Conservation (phyloP, 2,797 vertebrate genomes). For the Prionace glauca region DNA sequence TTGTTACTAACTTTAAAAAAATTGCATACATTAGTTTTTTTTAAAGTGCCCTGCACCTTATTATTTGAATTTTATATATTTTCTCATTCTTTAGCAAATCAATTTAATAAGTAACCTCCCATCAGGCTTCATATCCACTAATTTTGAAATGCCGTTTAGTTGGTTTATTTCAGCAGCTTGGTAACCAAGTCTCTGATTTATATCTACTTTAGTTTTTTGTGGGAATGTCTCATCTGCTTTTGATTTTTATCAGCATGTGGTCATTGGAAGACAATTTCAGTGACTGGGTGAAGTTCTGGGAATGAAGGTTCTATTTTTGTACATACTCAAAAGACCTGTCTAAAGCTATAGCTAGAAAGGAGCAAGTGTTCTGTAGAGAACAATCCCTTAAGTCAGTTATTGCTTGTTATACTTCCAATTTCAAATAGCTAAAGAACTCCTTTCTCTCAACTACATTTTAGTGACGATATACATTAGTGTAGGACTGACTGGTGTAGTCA, state of each 20-base stretch:
- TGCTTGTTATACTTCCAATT: background rate
- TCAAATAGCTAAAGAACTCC: background rate
- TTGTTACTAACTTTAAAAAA: background rate
- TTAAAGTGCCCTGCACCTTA: background rate
- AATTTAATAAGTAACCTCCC: background rate
- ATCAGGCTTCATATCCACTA: background rate
- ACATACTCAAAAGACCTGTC: background rate
- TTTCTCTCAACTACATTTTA: background rate
- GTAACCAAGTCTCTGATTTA: background rate
- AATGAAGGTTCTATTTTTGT: conserved; percentile 6
- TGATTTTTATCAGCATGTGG: background rate
- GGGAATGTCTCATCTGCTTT: background rate
- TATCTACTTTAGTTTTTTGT: background rate
- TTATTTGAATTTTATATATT: background rate
- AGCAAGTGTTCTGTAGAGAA: background rate
- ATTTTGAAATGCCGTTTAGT: background rate
- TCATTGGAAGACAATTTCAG: background rate
- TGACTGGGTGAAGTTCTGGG: conserved; percentile 13
- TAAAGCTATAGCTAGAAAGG: background rate
- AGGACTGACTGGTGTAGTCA: background rate
- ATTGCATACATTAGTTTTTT: background rate
- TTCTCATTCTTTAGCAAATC: background rate
- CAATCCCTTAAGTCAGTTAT: background rate
- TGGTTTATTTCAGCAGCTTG: background rate
- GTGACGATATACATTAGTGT: background rate